Base-by-base conservation (phyloP, 37 sponge, comb jelly and placozoan species). In the Hormiphora californensis region DNA sequence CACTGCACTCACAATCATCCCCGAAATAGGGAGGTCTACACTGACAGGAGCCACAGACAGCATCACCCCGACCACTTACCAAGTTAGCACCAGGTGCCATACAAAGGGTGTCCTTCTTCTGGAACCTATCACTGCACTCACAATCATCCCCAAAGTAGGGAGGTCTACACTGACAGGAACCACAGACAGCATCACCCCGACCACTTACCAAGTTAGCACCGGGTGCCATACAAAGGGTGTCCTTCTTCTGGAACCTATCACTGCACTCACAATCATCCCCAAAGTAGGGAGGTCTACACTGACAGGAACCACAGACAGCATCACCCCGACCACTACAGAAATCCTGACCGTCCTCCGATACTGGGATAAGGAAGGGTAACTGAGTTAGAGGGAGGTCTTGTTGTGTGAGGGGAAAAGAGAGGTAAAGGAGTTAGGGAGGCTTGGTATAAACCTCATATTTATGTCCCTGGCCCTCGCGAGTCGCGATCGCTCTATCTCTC, bases 1-100 rank as follows among this genome's bases (percentile, higher is more conserved):
- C 46, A 1, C 46, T 43, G 43, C 81, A 73, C 81, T 73, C 81
- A 46, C 81, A 73, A 7, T 73, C 44, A 17, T 41, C 46, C 7
- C 81, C 81, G 44, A 73, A 73, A 30, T 73, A 73, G 43, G 81
- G 81, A 28, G 40, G 46, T 19, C 81, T 39, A 28, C 81, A 73
- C 46, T 73, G 11, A 41, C 81, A 73, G 17, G 22, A 46, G 9
- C 81, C 81, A 40, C 81, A 73, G 36, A 43, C 46, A 22, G 21
- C 25, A 30, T 30, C 25, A 2, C 81, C 81, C n/a, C 15, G 53
- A 49, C 9, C 27, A 15, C 61, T 57, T 4, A 57, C 61, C 61
- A 57, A 28, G 23, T 57, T 57, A 12, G 61, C 7, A 57, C 27
- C 27, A 57, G 61, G 61, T 5, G n/a, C n/a, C 27, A 28, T 39